phyloP scores from a whole-genome alignment of 2,797 vertebrate genomes.

The Leptodactylus fallax region DNA sequence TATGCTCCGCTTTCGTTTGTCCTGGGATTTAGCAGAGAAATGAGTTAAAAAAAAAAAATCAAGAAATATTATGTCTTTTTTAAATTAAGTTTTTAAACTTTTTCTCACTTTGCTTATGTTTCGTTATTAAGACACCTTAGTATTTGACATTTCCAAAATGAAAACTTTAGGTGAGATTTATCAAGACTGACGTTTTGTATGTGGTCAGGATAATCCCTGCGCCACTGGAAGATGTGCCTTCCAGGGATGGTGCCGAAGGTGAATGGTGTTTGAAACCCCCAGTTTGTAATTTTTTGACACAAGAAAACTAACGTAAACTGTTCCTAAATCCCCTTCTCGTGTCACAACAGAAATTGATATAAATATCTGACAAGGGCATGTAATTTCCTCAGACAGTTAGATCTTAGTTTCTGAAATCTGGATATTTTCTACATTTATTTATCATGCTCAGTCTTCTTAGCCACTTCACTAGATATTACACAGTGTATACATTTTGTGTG shows the following conservation, averaged over 20 bases:
- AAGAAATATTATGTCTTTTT: neutral
- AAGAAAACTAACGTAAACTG: too few species aligned
- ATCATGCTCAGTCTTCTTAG: too few species aligned
- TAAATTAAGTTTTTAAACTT: neutral
- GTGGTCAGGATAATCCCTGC: too few species aligned
- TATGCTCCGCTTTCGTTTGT: neutral
- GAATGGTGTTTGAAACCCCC: too few species aligned
- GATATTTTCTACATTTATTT: neutral
- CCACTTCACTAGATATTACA: neutral
- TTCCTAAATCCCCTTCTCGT: too few species aligned
- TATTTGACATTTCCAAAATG: neutral
- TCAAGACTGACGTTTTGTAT: too few species aligned
- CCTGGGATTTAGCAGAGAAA: constrained; percentile 28
- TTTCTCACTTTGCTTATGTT: neutral
- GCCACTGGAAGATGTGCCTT: too few species aligned
- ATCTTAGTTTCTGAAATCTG: neutral
- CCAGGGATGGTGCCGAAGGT: too few species aligned
- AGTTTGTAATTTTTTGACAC: too few species aligned
- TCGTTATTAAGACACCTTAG: neutral
- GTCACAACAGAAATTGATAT: neutral
- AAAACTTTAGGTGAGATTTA: neutral
- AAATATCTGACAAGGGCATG: neutral
- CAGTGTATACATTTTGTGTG: neutral
- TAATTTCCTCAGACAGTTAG: neutral
- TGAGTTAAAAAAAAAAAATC: neutral